A percentile compares a stretch with the other conserved stretches of the same genome.
Conservation (phyloP, 1,140 invertebrate genomes). For the Diorhabda carinulata region DNA sequence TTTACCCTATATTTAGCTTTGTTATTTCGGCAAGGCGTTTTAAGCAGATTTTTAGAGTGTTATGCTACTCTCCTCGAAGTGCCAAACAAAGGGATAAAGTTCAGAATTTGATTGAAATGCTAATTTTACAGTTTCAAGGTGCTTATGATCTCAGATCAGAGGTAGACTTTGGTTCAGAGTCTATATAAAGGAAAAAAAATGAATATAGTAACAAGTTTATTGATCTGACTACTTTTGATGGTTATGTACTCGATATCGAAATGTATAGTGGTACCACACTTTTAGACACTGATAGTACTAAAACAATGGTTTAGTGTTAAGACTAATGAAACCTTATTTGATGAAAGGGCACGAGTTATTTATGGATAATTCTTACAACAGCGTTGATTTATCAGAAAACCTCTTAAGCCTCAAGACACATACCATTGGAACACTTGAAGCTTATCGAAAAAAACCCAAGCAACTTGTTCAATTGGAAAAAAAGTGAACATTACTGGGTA, state of each 20-base stretch:
- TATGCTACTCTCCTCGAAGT: slow-evolving; percentile 4
- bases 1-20: slow-evolving; percentile 11
- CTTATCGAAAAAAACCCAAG: background rate
- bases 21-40: slow-evolving; percentile 10
- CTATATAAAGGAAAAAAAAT: slow-evolving; percentile 18
- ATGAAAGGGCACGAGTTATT: slow-evolving; percentile 14
- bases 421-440: slow-evolving; percentile 2
- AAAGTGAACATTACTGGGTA: slow-evolving; percentile 3
- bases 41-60: slow-evolving; percentile 5
- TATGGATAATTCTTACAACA: slow-evolving; percentile 22
- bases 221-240: slow-evolving; percentile 9
- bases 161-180: slow-evolving; percentile 10
- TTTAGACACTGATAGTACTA: background rate
- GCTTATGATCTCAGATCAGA: background rate
- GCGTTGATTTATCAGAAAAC: slow-evolving; percentile 8
- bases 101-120: background rate
- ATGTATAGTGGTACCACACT: slow-evolving; percentile 5
- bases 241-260: slow-evolving; percentile 14
- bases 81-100: background rate
- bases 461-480: background rate
- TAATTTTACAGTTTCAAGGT: background rate
- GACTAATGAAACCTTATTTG: slow-evolving; percentile 14
- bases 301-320: background rate
- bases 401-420: slow-evolving; percentile 6
- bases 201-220: slow-evolving; percentile 12